Evolutionary conservation across 2,797 vertebrate species (phyloP).

Genomic region (Phrynocephalus forsythii): DNA sequence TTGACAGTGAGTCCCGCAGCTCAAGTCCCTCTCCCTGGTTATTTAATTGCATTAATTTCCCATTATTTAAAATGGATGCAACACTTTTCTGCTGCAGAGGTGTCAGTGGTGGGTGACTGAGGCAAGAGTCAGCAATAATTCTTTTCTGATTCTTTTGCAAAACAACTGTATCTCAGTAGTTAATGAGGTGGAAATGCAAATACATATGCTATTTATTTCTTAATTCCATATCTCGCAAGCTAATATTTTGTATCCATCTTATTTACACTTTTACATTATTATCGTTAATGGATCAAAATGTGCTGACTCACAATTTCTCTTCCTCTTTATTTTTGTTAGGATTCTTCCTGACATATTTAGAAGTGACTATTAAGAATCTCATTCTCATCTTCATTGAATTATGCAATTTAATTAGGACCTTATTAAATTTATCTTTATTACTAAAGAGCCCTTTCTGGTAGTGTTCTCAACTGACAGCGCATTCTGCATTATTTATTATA

Average conservation of each 20-base stretch:
- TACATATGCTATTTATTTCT: slow-evolving; percentile 11
- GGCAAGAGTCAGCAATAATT: not conserved
- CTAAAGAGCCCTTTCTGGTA: slow-evolving; percentile 5
- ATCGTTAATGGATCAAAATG: not conserved
- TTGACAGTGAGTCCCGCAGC: too few species aligned
- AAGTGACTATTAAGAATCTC: slow-evolving; percentile 22
- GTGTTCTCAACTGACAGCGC: slow-evolving; percentile 8
- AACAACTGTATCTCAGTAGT: not conserved
- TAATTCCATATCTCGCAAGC: slow-evolving; percentile 12
- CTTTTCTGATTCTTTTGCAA: not conserved
- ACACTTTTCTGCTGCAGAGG: not conserved
- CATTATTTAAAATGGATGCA: not conserved
- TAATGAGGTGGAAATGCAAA: not conserved
- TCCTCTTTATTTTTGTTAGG: slow-evolving; percentile 4
- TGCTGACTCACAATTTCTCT: slow-evolving; percentile 12
- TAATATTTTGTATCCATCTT: not conserved
- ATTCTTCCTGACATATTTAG: slow-evolving; percentile 15
- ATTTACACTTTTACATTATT: not conserved
- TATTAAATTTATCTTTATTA: slow-evolving; percentile 27
- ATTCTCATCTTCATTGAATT: slow-evolving; percentile 30
- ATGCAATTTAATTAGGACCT: slow-evolving; percentile 28
- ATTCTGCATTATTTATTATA: slow-evolving; percentile 27
- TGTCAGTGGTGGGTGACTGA: not conserved
- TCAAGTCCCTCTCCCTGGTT: not conserved
- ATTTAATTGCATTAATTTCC: not conserved